phyloP scores from a whole-genome alignment of 2,888 invertebrate genomes.

The Tridacna crocea region DNA sequence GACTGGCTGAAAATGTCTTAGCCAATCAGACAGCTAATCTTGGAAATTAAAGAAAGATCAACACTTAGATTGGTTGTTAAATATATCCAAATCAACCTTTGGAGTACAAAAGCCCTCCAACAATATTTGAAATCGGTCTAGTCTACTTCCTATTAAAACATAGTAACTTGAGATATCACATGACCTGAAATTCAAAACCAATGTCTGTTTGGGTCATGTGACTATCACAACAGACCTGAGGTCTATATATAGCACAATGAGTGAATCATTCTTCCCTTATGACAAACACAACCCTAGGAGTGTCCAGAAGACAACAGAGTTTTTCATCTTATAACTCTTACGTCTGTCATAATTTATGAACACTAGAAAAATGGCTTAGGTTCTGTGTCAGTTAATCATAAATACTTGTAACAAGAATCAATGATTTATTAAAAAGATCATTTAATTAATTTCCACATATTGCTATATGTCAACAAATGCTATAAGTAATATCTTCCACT shows the following conservation, averaged over 20 bases:
- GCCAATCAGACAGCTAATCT: no score
- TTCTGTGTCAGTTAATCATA: constrained; percentile 8
- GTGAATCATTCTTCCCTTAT: constrained; percentile 11
- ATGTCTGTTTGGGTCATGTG: constrained; percentile 12
- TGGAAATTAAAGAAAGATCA: no score
- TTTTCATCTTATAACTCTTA: background rate
- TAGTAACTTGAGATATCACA: background rate
- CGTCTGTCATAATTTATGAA: background rate
- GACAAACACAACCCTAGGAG: constrained; percentile 17
- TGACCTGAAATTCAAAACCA: background rate
- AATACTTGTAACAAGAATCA: constrained; percentile 1
- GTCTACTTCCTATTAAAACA: constrained; percentile 18
- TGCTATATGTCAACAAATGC: constrained; percentile 20
- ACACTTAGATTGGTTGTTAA: no score
- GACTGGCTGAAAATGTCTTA: no score
- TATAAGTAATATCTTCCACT: constrained; percentile 18
- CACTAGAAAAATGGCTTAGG: background rate
- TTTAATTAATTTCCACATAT: constrained; percentile 22
- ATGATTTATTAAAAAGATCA: constrained; percentile 12
- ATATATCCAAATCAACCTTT: no score
- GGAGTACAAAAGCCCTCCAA: constrained; percentile 4
- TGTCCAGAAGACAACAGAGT: background rate
- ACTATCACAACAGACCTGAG: constrained; percentile 31
- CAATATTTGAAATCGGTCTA: constrained; percentile 1
- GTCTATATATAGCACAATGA: constrained; percentile 50